Percentiles rank a stretch among this genome's conserved stretches.
phyloP scores from a whole-genome alignment of 2,113 vertebrate genomes.

The Struthio camelus region DNA sequence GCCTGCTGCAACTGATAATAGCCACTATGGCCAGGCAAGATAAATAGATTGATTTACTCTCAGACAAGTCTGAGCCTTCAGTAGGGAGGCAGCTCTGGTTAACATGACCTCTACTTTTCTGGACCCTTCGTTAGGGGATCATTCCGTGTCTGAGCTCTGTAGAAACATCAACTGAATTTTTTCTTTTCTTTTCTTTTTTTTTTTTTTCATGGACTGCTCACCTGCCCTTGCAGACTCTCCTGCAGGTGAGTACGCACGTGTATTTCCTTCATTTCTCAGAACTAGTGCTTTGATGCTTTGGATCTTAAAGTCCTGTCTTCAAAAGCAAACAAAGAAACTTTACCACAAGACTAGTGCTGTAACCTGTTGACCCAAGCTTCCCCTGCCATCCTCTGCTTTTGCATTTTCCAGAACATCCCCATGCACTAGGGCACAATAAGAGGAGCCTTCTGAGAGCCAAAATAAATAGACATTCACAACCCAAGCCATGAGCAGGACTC shows the following conservation, averaged over 20 bases:
- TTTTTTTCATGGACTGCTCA: background rate
- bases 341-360: background rate
- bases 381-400: background rate
- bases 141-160: background rate
- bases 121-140: background rate
- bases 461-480: background rate
- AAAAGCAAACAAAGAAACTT: background rate
- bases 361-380: background rate
- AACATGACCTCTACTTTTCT: background rate
- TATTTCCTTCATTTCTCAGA: background rate
- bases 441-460: background rate
- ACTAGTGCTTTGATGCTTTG: background rate
- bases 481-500: background rate
- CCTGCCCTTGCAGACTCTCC: conserved; percentile 45
- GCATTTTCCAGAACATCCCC: background rate
- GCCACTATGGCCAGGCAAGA: background rate
- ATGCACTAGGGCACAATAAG: background rate
- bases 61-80: background rate
- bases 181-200: background rate
- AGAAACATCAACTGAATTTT: background rate
- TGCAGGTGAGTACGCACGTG: conserved; percentile 56
- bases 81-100: background rate
- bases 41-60: background rate
- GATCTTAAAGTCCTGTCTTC: background rate
- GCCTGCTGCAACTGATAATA: background rate